These are phyloP conservation scores for Drosophila parvula DNA, from an alignment of 1,140 invertebrate genomes.

Conservation along the genomic window DNA sequence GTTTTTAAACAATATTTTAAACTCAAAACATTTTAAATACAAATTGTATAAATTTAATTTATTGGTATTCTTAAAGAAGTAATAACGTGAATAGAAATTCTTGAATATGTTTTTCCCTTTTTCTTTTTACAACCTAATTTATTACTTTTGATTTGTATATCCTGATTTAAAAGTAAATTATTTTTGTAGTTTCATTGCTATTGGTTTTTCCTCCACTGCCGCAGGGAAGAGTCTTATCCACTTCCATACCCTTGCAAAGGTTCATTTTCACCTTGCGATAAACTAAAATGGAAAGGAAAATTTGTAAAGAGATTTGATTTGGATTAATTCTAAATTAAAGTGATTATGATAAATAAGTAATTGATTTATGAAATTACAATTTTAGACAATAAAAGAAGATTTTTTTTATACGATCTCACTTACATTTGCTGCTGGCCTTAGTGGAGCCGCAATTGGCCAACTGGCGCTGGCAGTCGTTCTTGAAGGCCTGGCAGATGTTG, in stretches of 20 bases:
- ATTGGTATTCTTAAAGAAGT: background rate
- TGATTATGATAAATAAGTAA: too few species aligned
- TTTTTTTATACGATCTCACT: background rate
- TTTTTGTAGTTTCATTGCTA: background rate
- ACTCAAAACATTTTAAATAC: background rate
- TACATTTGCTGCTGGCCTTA: conserved; percentile 11
- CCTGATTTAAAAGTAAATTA: background rate
- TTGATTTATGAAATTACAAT: too few species aligned
- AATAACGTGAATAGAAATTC: background rate
- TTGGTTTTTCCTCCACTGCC: conserved; percentile 6
- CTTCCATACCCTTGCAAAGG: conserved; percentile 23
- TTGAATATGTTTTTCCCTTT: background rate
- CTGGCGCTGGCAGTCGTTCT: conserved; percentile 30
- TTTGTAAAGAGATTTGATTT: too few species aligned
- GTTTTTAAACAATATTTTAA: background rate
- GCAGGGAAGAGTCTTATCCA: conserved; percentile 23
- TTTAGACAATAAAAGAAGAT: too few species aligned
- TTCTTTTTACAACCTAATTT: too few species aligned
- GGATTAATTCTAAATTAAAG: too few species aligned
- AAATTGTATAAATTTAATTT: background rate
- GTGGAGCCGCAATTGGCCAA: conserved; percentile 26
- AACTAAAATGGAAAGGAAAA: conserved; percentile 10
- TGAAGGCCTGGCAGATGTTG: conserved; percentile 44
- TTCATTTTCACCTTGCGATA: conserved; percentile 16
- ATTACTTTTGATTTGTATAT: too few species aligned